Evolutionary conservation across 2,113 vertebrate genomes (phyloP).

Genomic region (Clupea harengus): DNA sequence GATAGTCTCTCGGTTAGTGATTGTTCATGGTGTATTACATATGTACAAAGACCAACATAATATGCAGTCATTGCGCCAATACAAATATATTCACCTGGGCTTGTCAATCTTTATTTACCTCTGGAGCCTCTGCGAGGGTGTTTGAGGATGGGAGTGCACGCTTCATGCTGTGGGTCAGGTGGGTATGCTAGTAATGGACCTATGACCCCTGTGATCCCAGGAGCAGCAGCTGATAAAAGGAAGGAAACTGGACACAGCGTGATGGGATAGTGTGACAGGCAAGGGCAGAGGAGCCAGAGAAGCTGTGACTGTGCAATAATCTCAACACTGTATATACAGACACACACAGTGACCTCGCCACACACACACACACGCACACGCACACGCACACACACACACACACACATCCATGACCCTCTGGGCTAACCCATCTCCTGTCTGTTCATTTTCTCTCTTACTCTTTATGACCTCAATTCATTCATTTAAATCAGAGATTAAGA

Average conservation of each 20-base stretch:
- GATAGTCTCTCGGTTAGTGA: not conserved
- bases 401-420: not conserved
- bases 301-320: constrained; percentile 12
- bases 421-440: not conserved
- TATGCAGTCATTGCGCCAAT: not conserved
- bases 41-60: not conserved
- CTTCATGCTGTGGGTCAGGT: not conserved
- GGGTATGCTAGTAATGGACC: not conserved
- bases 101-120: not conserved
- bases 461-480: not conserved
- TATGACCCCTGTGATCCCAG: not conserved
- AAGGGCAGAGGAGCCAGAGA: not conserved
- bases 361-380: constrained; percentile 8
- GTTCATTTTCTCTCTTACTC: not conserved
- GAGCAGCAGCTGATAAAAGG: not conserved
- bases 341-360: not conserved
- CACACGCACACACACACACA: not conserved
- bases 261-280: constrained; percentile 1
- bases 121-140: not conserved
- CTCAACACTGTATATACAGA: not conserved
- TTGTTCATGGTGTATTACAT: not conserved
- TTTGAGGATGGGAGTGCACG: not conserved
- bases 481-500: not conserved
- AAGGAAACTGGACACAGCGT: constrained; percentile 1
- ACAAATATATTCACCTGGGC: not conserved